These are phyloP conservation scores for Nowickia ferox DNA, from an alignment of 2,888 invertebrate species.

Conservation along the genomic window DNA sequence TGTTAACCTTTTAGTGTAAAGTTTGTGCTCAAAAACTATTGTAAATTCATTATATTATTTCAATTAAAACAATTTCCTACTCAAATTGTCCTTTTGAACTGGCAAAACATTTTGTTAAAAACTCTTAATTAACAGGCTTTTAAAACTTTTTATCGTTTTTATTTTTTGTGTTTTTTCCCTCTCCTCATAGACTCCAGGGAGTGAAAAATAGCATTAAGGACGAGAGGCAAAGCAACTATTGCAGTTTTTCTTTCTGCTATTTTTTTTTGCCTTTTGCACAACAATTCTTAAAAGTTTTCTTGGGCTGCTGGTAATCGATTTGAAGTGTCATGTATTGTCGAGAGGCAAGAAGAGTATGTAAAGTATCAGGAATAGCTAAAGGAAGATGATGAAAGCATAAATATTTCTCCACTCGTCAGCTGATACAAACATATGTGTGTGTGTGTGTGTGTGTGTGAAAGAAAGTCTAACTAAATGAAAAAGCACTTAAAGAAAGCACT, in stretches of 20 bases:
- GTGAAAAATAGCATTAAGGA: constrained; percentile 30
- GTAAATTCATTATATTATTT: constrained; percentile 63
- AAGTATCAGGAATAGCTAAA: constrained; percentile 30
- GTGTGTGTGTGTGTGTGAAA: constrained; percentile 11
- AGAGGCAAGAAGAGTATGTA: constrained; percentile 21
- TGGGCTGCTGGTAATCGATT: constrained; percentile 54
- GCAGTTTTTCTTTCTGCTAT: background rate
- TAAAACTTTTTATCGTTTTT: constrained; percentile 46
- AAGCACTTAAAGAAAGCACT: constrained; percentile 72
- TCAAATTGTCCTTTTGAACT: constrained; percentile 64
- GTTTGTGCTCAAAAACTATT: constrained; percentile 36
- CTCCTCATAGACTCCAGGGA: too few species aligned
- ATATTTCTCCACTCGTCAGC: constrained; percentile 12
- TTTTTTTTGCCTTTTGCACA: constrained; percentile 9
- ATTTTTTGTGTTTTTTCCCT: background rate
- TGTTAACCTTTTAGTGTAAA: constrained; percentile 11
- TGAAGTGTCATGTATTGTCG: constrained; percentile 57
- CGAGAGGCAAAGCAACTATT: constrained; percentile 19
- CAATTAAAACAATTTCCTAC: constrained; percentile 65
- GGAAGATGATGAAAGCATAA: constrained; percentile 36
- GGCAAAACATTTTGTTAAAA: constrained; percentile 63
- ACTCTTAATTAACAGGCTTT: constrained; percentile 72
- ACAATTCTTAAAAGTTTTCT: constrained; percentile 16
- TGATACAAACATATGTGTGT: background rate
- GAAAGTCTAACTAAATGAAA: constrained; percentile 65